Conservation (phyloP, 2,113 vertebrate species). For the Pterocles burchelli region DNA sequence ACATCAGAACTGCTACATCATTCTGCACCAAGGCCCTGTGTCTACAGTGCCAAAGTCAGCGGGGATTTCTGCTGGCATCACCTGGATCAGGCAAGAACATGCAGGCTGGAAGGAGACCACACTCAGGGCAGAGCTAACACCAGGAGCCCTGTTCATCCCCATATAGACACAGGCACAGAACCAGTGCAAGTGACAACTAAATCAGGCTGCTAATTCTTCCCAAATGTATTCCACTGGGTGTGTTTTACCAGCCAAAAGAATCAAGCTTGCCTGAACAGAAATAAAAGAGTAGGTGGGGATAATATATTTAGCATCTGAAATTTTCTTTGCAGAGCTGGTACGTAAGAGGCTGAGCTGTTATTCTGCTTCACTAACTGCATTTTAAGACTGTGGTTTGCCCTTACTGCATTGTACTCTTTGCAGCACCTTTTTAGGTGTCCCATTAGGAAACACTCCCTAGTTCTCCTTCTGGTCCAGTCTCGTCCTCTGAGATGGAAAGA, state of each 20-base stretch:
- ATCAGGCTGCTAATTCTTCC: neutral
- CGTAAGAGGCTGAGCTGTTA: neutral
- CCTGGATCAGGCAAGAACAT: neutral
- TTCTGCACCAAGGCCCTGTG: neutral
- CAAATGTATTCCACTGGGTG: neutral
- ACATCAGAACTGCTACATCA: neutral
- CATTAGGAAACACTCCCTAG: neutral
- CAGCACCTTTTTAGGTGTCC: neutral
- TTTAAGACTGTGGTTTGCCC: neutral
- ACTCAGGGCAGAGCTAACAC: neutral
- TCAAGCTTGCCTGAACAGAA: slow-evolving; percentile 41
- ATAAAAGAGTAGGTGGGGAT: slow-evolving; percentile 51
- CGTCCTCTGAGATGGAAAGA: neutral
- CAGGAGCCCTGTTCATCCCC: neutral
- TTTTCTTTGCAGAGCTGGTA: slow-evolving; percentile 42
- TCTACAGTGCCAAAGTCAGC: neutral
- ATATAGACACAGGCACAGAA: neutral
- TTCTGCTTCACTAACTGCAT: slow-evolving; percentile 10
- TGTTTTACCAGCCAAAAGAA: slow-evolving; percentile 35
- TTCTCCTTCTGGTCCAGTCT: neutral
- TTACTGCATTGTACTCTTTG: neutral
- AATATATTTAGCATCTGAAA: slow-evolving; percentile 44
- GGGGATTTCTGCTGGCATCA: neutral
- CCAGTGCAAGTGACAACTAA: neutral
- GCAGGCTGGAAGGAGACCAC: neutral